Base-by-base conservation (phyloP, 2,888 invertebrate species). In the Lithophane socia region DNA sequence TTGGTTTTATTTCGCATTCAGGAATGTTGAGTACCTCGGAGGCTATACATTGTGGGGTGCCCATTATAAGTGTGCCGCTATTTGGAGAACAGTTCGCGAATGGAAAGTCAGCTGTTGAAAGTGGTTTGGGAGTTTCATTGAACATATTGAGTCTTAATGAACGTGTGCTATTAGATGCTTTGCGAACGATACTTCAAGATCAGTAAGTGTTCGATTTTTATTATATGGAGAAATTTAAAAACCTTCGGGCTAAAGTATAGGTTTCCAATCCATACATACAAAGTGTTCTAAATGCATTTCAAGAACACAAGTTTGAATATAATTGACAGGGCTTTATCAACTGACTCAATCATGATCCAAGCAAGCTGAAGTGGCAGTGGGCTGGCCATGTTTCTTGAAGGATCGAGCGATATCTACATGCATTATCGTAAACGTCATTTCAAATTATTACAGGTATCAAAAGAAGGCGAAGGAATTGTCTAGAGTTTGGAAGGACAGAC, bases 11-110 rank as follows among this genome's bases (percentile, higher is more conserved):
- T 58, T 93, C 95, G 0, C 97, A 97, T 85, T 97, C 96, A 24
- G 97, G 97, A 21, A 94, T 97, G 86, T 89, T 97, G 77, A 97
- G 97, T 71, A 93, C 94, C 10, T 95, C 94, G 13, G 97, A 97
- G 89, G 96, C 97, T 10, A 95, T 96, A 58, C 94, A 97, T 78
- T 90, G 89, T 72, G 90, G 90, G 47, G 89, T 90, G 8, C 90
- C 97, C 24, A 91, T 96, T 65, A 85, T 97, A 9, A 93, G 95
- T 63, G 94, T 97, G 86, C 97, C 97, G 21, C 93, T 97, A 78
- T 97, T 95, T 86, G 97, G 97, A 21, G 97, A 97, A 86, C 97
- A 97, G 87, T 94, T 94, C 84, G 93, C 94, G 2, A 97, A 97
- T 89, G 95, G 96, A 24, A 92, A 90, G 58, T 93, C 95, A 7